A percentile compares a stretch with the other conserved stretches of the same genome.
phyloP scores from a whole-genome alignment of 2,113 vertebrate species.

The Guaruba guarouba region DNA sequence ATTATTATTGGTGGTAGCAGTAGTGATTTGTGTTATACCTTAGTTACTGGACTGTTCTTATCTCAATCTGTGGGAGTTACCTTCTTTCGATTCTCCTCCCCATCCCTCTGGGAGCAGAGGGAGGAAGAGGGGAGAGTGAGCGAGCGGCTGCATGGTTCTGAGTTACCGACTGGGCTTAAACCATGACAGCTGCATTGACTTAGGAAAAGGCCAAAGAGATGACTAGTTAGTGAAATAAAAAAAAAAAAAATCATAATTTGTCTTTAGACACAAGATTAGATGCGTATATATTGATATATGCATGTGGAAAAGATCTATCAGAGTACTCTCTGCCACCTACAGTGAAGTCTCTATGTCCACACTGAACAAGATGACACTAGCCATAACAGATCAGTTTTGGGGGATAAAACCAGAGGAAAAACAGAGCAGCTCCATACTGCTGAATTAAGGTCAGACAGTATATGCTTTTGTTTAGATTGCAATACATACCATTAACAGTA shows the following conservation, averaged over 20 bases:
- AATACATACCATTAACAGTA: background rate
- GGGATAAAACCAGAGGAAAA: background rate
- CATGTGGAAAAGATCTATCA: background rate
- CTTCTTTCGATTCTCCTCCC: no score
- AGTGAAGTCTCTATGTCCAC: background rate
- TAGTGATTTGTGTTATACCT: no score
- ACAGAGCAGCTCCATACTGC: background rate
- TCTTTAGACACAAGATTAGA: accelerated
- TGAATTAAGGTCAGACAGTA: background rate
- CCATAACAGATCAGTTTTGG: background rate
- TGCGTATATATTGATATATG: background rate
- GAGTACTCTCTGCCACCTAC: background rate
- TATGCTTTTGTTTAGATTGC: background rate
- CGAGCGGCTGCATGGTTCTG: no score
- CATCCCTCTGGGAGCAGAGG: no score
- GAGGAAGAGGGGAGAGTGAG: no score
- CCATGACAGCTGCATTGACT: background rate
- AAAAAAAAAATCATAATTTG: background rate
- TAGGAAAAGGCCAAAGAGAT: background rate
- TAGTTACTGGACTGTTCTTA: no score
- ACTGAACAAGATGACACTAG: background rate
- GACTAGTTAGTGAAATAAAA: background rate
- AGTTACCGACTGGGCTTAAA: no score
- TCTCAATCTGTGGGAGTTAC: no score
- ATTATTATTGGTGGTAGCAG: no score